These are phyloP conservation scores for Crocidura indochinensis DNA, from an alignment of 2,797 vertebrate genomes.

Conservation along the genomic window DNA sequence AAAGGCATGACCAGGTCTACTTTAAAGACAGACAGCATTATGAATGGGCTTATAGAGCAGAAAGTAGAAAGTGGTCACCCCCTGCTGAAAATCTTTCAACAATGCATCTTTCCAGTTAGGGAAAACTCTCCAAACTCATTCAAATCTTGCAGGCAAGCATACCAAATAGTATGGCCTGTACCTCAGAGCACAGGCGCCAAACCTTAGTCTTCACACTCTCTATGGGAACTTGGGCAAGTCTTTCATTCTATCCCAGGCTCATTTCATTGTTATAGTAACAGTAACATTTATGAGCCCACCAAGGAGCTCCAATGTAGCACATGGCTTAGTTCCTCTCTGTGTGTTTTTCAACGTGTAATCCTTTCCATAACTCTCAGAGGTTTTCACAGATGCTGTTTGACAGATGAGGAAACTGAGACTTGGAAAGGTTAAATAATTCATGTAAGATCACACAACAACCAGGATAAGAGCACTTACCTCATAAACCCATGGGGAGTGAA, in stretches of 20 bases:
- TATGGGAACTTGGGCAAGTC: neutral
- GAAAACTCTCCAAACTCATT: constrained; percentile 11
- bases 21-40: neutral
- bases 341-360: neutral
- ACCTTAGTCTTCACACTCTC: neutral
- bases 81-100: neutral
- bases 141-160: constrained; percentile 10
- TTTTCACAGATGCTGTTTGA: constrained; percentile 52
- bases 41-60: neutral
- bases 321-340: neutral
- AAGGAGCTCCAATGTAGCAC: neutral
- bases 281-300: neutral
- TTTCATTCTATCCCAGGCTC: neutral
- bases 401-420: constrained; percentile 77
- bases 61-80: neutral
- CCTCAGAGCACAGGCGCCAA: neutral
- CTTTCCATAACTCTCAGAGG: neutral
- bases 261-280: neutral
- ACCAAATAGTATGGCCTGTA: neutral
- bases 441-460: constrained; percentile 51
- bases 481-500: constrained; percentile 62
- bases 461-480: constrained; percentile 70
- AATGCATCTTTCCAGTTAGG: neutral
- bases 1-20: neutral
- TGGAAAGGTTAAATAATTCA: constrained; percentile 31